Evolutionary conservation across 2,888 invertebrate species (phyloP), one percentile per base, ranked within the genome.

Genomic region (Chironomus riparius): DNA sequence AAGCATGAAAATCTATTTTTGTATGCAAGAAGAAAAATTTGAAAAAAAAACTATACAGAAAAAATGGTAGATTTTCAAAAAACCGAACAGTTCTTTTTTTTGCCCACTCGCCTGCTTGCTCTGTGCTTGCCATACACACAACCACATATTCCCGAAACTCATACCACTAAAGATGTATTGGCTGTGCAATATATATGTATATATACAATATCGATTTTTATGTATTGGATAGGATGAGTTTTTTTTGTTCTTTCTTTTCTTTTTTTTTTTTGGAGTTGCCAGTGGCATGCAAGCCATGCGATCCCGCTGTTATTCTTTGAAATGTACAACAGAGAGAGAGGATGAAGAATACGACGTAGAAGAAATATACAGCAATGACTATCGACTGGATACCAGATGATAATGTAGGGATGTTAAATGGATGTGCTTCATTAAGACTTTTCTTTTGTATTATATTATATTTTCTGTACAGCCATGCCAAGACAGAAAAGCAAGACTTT

Each of bases 341-440:
- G n/a, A 65, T 3, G 2, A 50, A 50, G 50, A 50, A 50, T 13
- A 50, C 7, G 56, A 15, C n/a, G 56, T 7, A 15, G n/a, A 56
- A 56, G 65, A 74, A 24, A 62, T 38, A 47, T 2, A 28, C 2
- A 71, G 13, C 15, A 71, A 65, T 3, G 65, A 65, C 22, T 28
- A 70, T 62, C 72, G 61, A 73, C 72, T 74, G 74, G 74, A 74
- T 47, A 68, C 74, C 74, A 74, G 62, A 68, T 74, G 74, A 74
- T 74, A 65, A 15, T 47, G 38, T 13, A 71, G 15, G 62, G 48
- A 22, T 22, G 65, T 56, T 61, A 28, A 56, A 72, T 47, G 62
- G 70, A 28, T 70, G 70, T 68, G 74, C 74, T 68, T 74, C 74
- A 68, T 73, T 73, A 73, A 65, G 65, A 24, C 21, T 22, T n/a